Evolutionary conservation across 2,797 vertebrate genomes (phyloP), one percentile per base, ranked within the genome.

Genomic region (Protosalanx chinensis): DNA sequence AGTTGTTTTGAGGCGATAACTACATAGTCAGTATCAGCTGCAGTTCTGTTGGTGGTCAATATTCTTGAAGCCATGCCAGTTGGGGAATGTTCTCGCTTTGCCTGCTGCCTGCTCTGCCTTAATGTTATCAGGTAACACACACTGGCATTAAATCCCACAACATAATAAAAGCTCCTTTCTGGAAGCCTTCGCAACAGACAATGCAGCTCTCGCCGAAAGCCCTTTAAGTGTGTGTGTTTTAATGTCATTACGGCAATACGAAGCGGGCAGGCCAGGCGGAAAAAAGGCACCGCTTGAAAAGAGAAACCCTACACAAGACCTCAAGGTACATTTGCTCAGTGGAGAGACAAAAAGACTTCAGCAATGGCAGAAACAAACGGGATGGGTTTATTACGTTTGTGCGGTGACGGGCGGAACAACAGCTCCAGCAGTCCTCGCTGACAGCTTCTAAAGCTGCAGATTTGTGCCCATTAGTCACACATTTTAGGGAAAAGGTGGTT

Each of bases 391-490:
- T 92, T 92, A 88, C 85, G 85, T 89, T 86, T 78, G 78, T 57
- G 86, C 82, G 57, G 78, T 88, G 91, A 91, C 89, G 86, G 61
- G 87, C 74, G 84, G 85, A 91, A 91, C 90, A 90, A 90, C 89
- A 82, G 88, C 86, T 88, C 89, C 68, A 87, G 87, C 89, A 89
- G 83, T 90, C 85, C 87, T 88, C 73, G 65, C 88, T 91, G 91
- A 92, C 91, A 91, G 92, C 87, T 88, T 85, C 88, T 86, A 90
- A 90, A 92, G 90, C 89, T 69, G 83, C 89, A 91, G 92, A 93
- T 93, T 93, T 93, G 91, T 87, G 92, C 87, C 92, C 92, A 93
- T 94, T 93, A 93, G 93, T 93, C 92, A 93, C 92, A 93, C 91
- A 89, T 93, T 93, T 93, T 93, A 93, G 88, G 87, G 84, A 93